These are phyloP conservation scores for Nemotelus nigrinus DNA, from an alignment of 2,888 invertebrate species.

Conservation along the genomic window DNA sequence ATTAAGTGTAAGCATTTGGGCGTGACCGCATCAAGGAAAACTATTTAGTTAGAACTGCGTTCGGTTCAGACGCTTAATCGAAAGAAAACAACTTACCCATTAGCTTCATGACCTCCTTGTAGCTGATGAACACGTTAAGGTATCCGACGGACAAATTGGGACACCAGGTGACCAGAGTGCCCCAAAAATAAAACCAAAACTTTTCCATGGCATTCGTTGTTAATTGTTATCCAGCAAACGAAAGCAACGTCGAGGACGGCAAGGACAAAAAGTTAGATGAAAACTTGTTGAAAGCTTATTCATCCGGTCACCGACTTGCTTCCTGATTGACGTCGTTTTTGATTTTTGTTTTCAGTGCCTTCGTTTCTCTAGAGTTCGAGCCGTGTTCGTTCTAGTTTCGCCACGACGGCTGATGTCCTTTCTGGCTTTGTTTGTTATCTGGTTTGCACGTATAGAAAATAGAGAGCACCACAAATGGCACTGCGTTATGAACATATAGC, in stretches of 20 bases:
- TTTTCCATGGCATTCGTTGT: slow-evolving; percentile 49
- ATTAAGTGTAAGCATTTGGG: neutral
- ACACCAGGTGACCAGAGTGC: slow-evolving; percentile 55
- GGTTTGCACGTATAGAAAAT: slow-evolving; percentile 20
- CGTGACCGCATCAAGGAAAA: slow-evolving; percentile 10
- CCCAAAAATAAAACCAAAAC: slow-evolving; percentile 51
- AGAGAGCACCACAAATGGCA: neutral
- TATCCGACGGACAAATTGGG: slow-evolving; percentile 71
- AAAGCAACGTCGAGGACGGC: slow-evolving; percentile 8
- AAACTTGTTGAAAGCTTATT: neutral
- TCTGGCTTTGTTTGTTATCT: slow-evolving; percentile 27
- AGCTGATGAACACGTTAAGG: slow-evolving; percentile 83
- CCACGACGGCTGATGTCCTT: neutral
- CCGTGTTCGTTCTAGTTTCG: neutral
- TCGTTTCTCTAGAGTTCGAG: neutral
- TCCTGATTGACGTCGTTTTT: slow-evolving; percentile 21
- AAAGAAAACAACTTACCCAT: slow-evolving; percentile 71
- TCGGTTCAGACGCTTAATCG: slow-evolving; percentile 25
- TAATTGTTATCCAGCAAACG: slow-evolving; percentile 29
- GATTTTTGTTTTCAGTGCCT: neutral
- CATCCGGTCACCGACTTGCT: slow-evolving; percentile 24
- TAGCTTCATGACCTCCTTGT: slow-evolving; percentile 81
- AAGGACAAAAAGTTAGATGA: neutral
- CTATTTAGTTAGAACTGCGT: slow-evolving; percentile 17
- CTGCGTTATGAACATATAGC: neutral